Evolutionary conservation across 1,140 invertebrate genomes (phyloP).

Genomic region (Ooceraea biroi): DNA sequence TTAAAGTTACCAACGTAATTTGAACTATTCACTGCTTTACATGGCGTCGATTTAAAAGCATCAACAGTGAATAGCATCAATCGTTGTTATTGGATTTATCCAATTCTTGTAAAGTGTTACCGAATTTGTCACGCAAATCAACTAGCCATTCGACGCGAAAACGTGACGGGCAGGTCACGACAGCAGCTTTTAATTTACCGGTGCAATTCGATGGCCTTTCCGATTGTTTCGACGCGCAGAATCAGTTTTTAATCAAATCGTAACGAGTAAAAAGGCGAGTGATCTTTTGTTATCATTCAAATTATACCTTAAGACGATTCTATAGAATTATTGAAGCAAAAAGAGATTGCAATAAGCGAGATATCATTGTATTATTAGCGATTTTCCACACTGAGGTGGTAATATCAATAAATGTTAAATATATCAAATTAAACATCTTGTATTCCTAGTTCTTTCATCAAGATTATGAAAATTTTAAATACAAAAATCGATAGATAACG

Average conservation of each 20-base stretch:
- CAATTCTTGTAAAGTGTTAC: conserved; percentile 30
- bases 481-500: neutral
- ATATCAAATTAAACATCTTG: conserved; percentile 54
- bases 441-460: neutral
- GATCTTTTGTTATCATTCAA: conserved; percentile 56
- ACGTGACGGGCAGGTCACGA: conserved; percentile 21
- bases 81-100: conserved; percentile 18
- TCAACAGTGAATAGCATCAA: conserved; percentile 19
- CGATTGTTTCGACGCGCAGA: conserved; percentile 25
- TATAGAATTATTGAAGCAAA: conserved; percentile 53
- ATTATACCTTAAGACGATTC: conserved; percentile 54
- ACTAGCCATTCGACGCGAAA: conserved; percentile 1
- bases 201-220: conserved; percentile 7
- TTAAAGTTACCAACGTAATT: conserved; percentile 34
- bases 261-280: conserved; percentile 17
- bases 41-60: conserved; percentile 6
- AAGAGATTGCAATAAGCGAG: conserved; percentile 59
- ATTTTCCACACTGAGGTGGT: conserved; percentile 56
- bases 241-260: conserved; percentile 39
- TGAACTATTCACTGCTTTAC: conserved; percentile 27
- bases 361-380: conserved; percentile 67
- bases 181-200: conserved; percentile 29
- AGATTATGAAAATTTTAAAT: neutral
- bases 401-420: conserved; percentile 73
- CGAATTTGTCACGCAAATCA: conserved; percentile 24